Base-by-base conservation (phyloP, 2,113 vertebrate genomes). In the Catharus fuscescens region DNA sequence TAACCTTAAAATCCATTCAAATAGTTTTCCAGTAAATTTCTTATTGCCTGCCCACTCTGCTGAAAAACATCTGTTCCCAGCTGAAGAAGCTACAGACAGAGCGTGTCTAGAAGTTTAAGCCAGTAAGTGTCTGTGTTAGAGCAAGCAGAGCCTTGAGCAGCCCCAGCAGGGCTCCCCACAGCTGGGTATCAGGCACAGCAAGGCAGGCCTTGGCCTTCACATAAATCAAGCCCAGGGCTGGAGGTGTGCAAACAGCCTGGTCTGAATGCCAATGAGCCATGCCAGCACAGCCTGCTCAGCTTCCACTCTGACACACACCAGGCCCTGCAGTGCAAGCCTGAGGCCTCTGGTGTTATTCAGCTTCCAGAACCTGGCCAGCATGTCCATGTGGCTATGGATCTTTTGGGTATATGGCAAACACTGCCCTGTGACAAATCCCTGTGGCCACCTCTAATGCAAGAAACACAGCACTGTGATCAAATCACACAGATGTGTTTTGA, bases 1-100 rank as follows among this genome's bases (percentile, higher is more conserved):
- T 16, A 73, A 70, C 14, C 73, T 81, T 91, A 89, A 95, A 89
- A 93, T 44, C 60, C 38, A 85, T 79, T 93, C 50, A 69, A 76
- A 79, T 84, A 2, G 6, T 87, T 95, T 96, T 76, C 86, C 91
- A 89, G 92, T 71, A 48, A 67, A 81, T 76, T 79, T 91, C 80
- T 87, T 56, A 60, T 1, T 92, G 89, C 73, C 53, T 89, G 69
- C 69, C n/a, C 77, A 65, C 76, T 93, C 80, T 74, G 60, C 72
- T 90, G 82, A 60, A 79, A 83, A 96, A 94, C 94, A 94, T 84
- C 90, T 96, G 85, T 61, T 94, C 57, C 20, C 67, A 81, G 48
- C 67, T 16, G 81, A 92, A 73, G 82, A 80, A 79, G 69, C 59
- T 47, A 50, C 25, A 80, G 79, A 62, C 19, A 62, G 69, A 61